A percentile compares a stretch with the other conserved stretches of the same genome.
Conservation (phyloP, 2,797 vertebrate genomes). For the Zenarchopterus dispar region DNA sequence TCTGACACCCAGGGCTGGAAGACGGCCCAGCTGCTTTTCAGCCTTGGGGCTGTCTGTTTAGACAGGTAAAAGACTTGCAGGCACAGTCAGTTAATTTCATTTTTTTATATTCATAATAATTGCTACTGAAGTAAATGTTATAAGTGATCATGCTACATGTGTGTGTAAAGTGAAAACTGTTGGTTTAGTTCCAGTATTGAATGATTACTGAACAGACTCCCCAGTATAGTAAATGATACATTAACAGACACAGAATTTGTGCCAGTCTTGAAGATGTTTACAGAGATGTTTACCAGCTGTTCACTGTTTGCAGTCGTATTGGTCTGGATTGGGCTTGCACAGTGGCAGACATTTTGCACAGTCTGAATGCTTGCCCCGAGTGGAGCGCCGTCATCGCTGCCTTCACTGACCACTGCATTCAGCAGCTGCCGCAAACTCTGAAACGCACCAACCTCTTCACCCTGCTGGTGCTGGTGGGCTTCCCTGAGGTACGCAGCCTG, state of each 20-base stretch:
- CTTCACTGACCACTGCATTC: conserved; percentile 93
- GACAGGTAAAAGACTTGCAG: conserved; percentile 86
- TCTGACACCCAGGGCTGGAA: conserved; percentile 90
- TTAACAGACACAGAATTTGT: too few species aligned
- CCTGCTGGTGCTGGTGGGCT: conserved; percentile 93
- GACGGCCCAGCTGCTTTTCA: conserved; percentile 94
- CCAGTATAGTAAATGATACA: too few species aligned
- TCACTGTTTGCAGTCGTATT: conserved; percentile 83
- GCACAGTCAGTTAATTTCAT: too few species aligned
- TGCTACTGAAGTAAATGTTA: too few species aligned
- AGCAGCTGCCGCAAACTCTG: conserved; percentile 91
- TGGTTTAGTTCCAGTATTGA: too few species aligned
- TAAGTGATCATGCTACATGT: too few species aligned
- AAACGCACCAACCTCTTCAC: conserved; percentile 97
- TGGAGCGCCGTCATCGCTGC: conserved; percentile 89
- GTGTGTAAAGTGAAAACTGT: too few species aligned
- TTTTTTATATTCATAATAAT: too few species aligned
- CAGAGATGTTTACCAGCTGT: too few species aligned
- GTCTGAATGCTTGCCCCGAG: conserved; percentile 87
- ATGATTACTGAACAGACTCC: too few species aligned
- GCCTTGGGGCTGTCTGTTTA: conserved; percentile 93
- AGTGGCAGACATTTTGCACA: conserved; percentile 92
- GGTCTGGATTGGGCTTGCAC: conserved; percentile 97
- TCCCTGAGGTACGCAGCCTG: conserved; percentile 88
- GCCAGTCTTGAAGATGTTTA: too few species aligned